Percentiles rank a stretch among this genome's conserved stretches.
Evolutionary conservation across 2,888 invertebrate species (phyloP).

Genomic region (Trichogramma evanescens): DNA sequence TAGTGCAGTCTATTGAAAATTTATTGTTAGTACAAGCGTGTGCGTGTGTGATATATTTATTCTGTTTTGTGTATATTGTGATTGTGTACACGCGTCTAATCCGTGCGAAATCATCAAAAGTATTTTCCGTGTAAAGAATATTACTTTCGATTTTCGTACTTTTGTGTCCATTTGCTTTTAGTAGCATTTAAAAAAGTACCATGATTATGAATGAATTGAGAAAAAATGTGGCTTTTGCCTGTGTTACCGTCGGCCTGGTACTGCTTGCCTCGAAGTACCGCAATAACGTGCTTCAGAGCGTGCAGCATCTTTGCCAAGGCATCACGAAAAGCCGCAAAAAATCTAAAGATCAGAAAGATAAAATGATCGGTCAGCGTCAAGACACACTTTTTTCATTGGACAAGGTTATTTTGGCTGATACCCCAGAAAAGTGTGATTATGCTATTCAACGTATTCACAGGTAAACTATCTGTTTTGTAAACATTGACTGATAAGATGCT

Average conservation of each 20-base stretch:
- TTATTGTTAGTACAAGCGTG: no score
- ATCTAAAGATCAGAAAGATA: slow-evolving; percentile 16
- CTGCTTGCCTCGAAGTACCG: slow-evolving; percentile 43
- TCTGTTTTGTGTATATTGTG: no score
- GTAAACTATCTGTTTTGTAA: slow-evolving; percentile 29
- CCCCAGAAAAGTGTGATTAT: slow-evolving; percentile 42
- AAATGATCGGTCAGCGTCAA: slow-evolving; percentile 20
- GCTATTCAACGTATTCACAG: slow-evolving; percentile 43
- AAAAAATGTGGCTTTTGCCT: slow-evolving; percentile 31
- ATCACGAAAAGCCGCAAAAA: slow-evolving; percentile 23
- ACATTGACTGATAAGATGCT: not conserved
- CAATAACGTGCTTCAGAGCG: slow-evolving; percentile 38
- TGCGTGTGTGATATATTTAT: no score
- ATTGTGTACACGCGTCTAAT: no score
- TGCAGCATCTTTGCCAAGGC: slow-evolving; percentile 38
- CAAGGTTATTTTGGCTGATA: slow-evolving; percentile 42
- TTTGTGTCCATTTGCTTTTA: no score
- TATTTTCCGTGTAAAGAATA: no score
- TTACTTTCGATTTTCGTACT: no score
- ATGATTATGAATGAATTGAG: no score
- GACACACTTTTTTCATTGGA: slow-evolving; percentile 31
- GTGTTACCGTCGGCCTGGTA: slow-evolving; percentile 42
- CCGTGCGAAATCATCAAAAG: no score
- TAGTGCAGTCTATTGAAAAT: no score
- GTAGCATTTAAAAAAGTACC: no score